Percentiles rank a stretch among this genome's conserved stretches.
Conservation (phyloP, 2,888 invertebrate genomes). For the Luperina nickerlii region DNA sequence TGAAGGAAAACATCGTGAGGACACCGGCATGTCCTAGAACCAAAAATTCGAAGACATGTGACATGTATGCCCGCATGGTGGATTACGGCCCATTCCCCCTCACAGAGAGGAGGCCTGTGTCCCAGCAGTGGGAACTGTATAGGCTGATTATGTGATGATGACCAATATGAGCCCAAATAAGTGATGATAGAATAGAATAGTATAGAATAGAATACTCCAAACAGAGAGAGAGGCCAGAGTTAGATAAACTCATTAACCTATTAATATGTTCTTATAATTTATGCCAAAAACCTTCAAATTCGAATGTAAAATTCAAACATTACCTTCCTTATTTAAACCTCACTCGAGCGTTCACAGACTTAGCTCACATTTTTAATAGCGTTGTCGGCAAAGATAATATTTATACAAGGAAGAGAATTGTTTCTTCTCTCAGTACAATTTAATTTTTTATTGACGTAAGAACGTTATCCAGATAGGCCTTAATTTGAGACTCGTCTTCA, state of each 20-base stretch:
- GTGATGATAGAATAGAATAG: not conserved
- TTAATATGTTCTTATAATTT: constrained; percentile 1
- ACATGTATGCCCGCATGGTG: no score
- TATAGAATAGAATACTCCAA: no score
- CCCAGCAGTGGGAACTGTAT: no score
- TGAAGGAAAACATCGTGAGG: no score
- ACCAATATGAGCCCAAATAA: not conserved
- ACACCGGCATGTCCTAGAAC: no score
- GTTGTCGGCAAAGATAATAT: constrained; percentile 50
- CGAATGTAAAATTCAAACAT: constrained; percentile 24
- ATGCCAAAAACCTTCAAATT: constrained; percentile 5
- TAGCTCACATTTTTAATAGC: constrained; percentile 47
- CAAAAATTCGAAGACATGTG: no score
- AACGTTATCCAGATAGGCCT: constrained; percentile 64
- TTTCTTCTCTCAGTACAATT: constrained; percentile 59
- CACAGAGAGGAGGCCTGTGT: no score
- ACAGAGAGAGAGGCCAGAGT: not conserved
- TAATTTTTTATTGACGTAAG: constrained; percentile 64
- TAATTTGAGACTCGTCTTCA: constrained; percentile 60
- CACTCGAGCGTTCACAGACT: constrained; percentile 11
- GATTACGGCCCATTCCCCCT: no score
- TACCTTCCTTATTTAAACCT: constrained; percentile 31
- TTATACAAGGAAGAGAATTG: constrained; percentile 53
- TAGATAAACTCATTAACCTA: not conserved
- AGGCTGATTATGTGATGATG: no score